Evolutionary conservation across 1,140 invertebrate genomes (phyloP).

Genomic region (Drosophila subpulchrella): DNA sequence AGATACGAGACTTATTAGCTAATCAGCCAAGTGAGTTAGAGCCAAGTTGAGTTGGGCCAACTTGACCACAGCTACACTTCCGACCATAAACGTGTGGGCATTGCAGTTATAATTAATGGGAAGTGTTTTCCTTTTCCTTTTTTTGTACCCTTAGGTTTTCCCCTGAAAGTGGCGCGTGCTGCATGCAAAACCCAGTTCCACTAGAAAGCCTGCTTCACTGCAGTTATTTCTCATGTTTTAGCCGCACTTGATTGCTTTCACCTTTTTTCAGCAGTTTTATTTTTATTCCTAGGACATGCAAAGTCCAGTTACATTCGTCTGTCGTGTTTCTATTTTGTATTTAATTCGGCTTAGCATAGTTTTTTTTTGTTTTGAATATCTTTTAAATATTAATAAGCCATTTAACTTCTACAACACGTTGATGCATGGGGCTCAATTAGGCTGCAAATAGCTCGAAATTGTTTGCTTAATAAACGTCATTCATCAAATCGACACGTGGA

Average conservation of each 20-base stretch:
- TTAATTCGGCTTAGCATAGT: constrained; percentile 1
- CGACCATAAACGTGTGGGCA: constrained; percentile 45
- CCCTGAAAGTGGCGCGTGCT: constrained; percentile 37
- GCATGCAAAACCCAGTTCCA: constrained; percentile 73
- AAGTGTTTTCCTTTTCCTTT: not conserved
- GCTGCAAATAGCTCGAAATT: constrained; percentile 75
- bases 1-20: constrained; percentile 30
- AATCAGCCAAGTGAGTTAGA: constrained; percentile 21
- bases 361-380: constrained; percentile 31
- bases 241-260: constrained; percentile 24
- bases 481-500: constrained; percentile 79
- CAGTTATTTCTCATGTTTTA: constrained; percentile 74
- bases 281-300: constrained; percentile 26
- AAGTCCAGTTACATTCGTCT: constrained; percentile 38
- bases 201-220: constrained; percentile 70
- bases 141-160: not conserved
- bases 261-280: constrained; percentile 4
- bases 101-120: constrained; percentile 37
- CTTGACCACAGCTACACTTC: constrained; percentile 34
- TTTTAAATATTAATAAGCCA: constrained; percentile 78
- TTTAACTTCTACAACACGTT: constrained; percentile 74
- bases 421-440: constrained; percentile 75
- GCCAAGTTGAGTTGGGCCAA: not conserved
- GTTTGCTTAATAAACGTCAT: constrained; percentile 79
- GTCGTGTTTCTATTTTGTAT: constrained; percentile 32